phyloP scores from a whole-genome alignment of 2,797 vertebrate genomes.

The Synaphobranchus kaupii region DNA sequence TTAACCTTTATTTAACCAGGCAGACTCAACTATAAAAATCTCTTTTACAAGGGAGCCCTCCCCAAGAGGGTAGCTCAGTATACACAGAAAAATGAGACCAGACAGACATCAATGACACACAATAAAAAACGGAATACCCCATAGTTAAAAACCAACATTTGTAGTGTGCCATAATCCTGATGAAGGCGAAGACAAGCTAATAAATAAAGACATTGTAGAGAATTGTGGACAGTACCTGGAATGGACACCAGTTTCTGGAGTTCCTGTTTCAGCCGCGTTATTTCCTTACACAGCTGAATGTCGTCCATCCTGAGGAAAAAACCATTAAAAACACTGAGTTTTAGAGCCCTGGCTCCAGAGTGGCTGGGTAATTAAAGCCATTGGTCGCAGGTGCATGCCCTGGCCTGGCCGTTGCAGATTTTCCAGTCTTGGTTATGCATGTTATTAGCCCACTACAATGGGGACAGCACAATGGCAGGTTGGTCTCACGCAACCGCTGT shows the following conservation, averaged over 20 bases:
- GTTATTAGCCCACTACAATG: background rate
- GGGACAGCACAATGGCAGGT: background rate
- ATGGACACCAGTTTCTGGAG: conserved; percentile 78
- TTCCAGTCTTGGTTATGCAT: background rate
- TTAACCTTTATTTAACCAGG: background rate
- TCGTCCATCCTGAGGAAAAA: conserved; percentile 84
- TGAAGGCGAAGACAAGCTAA: background rate
- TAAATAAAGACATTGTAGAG: background rate
- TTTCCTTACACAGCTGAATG: conserved; percentile 88
- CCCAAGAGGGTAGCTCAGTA: too few species aligned
- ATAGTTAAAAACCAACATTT: too few species aligned
- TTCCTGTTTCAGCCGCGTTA: conserved; percentile 82
- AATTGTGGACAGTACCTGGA: conserved; percentile 68
- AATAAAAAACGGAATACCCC: conserved; percentile 23
- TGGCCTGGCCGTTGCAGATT: background rate
- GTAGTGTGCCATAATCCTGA: conserved; percentile 8
- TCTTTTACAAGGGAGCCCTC: too few species aligned
- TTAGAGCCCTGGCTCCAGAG: background rate
- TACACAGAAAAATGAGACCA: too few species aligned
- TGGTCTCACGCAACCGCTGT: background rate
- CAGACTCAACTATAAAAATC: background rate
- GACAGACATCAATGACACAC: too few species aligned
- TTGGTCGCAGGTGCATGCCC: background rate
- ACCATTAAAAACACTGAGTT: background rate
- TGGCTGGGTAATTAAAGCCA: background rate